A percentile compares a stretch with the other conserved stretches of the same genome.
phyloP scores from a whole-genome alignment of 1,140 invertebrate species.

The Lordiphosa stackelbergi region DNA sequence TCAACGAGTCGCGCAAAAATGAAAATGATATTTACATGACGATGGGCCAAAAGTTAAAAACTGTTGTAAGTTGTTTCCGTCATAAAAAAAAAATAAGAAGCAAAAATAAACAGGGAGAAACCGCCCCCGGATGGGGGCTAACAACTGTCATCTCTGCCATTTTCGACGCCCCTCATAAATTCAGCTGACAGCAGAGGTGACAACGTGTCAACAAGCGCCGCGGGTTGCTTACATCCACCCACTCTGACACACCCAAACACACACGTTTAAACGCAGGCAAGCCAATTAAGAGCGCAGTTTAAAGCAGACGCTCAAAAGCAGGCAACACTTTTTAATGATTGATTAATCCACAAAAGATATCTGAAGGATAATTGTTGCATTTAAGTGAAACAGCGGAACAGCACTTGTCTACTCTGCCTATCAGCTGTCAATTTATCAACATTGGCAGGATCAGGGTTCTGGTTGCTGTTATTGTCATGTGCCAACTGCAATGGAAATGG shows the following conservation, averaged over 20 bases:
- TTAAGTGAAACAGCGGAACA: too few species aligned
- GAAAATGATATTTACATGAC: slow-evolving; percentile 64
- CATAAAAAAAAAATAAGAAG: slow-evolving; percentile 14
- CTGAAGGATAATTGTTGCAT: slow-evolving; percentile 10
- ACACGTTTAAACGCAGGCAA: slow-evolving; percentile 9
- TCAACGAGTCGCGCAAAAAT: slow-evolving; percentile 48
- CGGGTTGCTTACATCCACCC: slow-evolving; percentile 39
- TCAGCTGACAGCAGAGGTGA: slow-evolving; percentile 67
- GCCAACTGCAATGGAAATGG: slow-evolving; percentile 35
- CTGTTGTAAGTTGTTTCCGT: slow-evolving; percentile 20
- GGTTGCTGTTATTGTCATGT: slow-evolving; percentile 54
- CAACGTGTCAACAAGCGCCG: slow-evolving; percentile 71
- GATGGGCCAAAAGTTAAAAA: slow-evolving; percentile 43
- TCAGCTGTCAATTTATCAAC: slow-evolving; percentile 13
- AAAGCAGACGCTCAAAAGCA: slow-evolving; percentile 30
- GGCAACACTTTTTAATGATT: slow-evolving; percentile 43
- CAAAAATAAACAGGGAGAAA: neutral
- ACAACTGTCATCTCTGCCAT: slow-evolving; percentile 20
- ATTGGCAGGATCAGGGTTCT: slow-evolving; percentile 13
- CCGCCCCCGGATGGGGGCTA: slow-evolving; percentile 17
- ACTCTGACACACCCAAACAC: neutral
- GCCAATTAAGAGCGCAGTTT: slow-evolving; percentile 50
- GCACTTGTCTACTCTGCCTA: neutral
- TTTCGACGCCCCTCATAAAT: slow-evolving; percentile 52
- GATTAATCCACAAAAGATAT: slow-evolving; percentile 25